A percentile compares a stretch with the other conserved stretches of the same genome.
These are phyloP conservation scores for Syngnathus typhle DNA, from an alignment of 2,113 vertebrate species.

Conservation along the genomic window DNA sequence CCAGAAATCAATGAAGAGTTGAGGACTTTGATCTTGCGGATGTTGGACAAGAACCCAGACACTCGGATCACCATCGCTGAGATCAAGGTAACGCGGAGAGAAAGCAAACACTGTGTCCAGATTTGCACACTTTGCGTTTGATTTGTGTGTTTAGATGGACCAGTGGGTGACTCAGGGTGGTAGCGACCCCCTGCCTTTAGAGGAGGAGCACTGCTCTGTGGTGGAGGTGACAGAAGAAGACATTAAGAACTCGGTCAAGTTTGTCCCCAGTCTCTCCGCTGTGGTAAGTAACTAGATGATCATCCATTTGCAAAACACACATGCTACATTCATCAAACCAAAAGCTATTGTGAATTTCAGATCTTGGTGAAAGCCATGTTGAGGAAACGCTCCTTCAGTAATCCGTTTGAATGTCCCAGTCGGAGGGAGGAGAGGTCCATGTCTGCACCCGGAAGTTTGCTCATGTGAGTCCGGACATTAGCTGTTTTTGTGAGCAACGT, in stretches of 20 bases:
- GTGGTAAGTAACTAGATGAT: constrained; percentile 72
- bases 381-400: constrained; percentile 94
- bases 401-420: constrained; percentile 85
- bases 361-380: constrained; percentile 98
- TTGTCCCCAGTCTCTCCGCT: constrained; percentile 88
- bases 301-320: too few species aligned
- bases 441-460: constrained; percentile 87
- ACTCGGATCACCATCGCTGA: constrained; percentile 85
- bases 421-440: constrained; percentile 88
- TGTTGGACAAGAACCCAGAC: constrained; percentile 94
- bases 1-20: constrained; percentile 78
- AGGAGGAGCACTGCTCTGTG: constrained; percentile 88
- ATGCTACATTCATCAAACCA: background rate
- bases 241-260: constrained; percentile 93
- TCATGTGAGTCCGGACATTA: constrained; percentile 75
- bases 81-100: constrained; percentile 78
- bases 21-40: constrained; percentile 80
- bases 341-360: constrained; percentile 54
- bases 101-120: background rate
- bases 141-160: constrained; percentile 71
- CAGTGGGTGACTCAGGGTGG: constrained; percentile 84
- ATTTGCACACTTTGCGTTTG: background rate
- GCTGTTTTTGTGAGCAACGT: background rate
- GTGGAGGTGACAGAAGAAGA: constrained; percentile 98
- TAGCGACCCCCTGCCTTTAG: constrained; percentile 79